Evolutionary conservation across 1,140 invertebrate species (phyloP).

Genomic region (Pollicipes pollicipes): DNA sequence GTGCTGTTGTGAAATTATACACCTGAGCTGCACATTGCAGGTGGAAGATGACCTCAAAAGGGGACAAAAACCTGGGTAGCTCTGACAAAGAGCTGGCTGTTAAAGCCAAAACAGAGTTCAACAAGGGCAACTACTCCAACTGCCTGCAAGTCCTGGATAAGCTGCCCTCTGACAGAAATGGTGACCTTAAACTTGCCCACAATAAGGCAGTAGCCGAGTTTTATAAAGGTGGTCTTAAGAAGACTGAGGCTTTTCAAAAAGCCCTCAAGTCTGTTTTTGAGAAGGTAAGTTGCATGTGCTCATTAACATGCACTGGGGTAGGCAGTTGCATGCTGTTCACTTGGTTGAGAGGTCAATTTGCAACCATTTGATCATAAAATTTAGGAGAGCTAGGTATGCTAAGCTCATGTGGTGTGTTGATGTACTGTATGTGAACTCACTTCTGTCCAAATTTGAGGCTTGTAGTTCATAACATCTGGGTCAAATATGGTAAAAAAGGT

Average conservation of each 20-base stretch:
- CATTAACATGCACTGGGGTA: too few species aligned
- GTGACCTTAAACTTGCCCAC: conserved; percentile 48
- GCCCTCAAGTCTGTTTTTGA: neutral
- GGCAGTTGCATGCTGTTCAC: too few species aligned
- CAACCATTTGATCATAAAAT: too few species aligned
- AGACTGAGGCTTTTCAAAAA: conserved; percentile 27
- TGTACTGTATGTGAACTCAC: too few species aligned
- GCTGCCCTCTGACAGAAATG: conserved; percentile 37
- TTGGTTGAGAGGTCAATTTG: neutral
- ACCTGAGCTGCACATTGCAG: too few species aligned
- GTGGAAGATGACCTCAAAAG: neutral
- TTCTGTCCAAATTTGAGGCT: too few species aligned
- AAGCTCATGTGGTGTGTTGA: too few species aligned
- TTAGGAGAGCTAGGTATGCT: too few species aligned
- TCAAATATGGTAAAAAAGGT: neutral
- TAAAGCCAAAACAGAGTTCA: neutral
- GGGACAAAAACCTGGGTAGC: neutral
- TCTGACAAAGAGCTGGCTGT: neutral
- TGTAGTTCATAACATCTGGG: neutral
- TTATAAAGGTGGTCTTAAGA: conserved; percentile 46
- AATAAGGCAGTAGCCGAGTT: conserved; percentile 55
- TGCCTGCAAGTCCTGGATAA: conserved; percentile 31
- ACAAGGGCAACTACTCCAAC: neutral
- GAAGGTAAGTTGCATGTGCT: too few species aligned
- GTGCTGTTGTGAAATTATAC: too few species aligned